Evolutionary conservation across 2,113 vertebrate genomes (phyloP).

Genomic region (Jacana jacana): DNA sequence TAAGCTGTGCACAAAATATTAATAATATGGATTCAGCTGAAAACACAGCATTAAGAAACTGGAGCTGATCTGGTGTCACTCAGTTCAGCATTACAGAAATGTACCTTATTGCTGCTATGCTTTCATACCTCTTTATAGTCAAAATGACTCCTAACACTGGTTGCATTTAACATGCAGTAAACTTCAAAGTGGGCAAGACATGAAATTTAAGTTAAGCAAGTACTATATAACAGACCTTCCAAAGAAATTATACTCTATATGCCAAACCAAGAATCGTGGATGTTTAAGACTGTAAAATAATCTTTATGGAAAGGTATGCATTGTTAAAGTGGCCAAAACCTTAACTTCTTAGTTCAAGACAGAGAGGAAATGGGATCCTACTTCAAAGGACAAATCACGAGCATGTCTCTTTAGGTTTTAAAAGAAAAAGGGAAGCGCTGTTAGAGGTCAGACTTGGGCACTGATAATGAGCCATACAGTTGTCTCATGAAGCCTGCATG

Average conservation of each 20-base stretch:
- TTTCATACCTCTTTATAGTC: neutral
- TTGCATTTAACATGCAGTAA: neutral
- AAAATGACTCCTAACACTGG: neutral
- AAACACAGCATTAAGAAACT: neutral
- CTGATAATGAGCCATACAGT: neutral
- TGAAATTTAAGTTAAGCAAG: neutral
- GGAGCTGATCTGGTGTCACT: neutral
- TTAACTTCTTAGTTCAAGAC: neutral
- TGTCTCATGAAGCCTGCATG: neutral
- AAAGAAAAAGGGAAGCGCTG: neutral
- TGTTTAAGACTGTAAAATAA: neutral
- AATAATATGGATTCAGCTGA: neutral
- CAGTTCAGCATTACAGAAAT: neutral
- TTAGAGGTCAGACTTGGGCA: neutral
- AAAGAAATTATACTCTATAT: neutral
- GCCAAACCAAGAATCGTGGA: neutral
- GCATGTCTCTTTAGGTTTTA: neutral
- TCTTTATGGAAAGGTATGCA: neutral
- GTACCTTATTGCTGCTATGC: neutral
- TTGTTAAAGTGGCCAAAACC: accelerated
- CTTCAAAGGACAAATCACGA: neutral
- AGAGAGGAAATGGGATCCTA: neutral
- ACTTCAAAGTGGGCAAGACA: neutral
- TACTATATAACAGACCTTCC: neutral
- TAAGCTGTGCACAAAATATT: neutral